These are phyloP conservation scores for Muschampia plurimacula DNA, from an alignment of 2,888 invertebrate species.

Conservation along the genomic window DNA sequence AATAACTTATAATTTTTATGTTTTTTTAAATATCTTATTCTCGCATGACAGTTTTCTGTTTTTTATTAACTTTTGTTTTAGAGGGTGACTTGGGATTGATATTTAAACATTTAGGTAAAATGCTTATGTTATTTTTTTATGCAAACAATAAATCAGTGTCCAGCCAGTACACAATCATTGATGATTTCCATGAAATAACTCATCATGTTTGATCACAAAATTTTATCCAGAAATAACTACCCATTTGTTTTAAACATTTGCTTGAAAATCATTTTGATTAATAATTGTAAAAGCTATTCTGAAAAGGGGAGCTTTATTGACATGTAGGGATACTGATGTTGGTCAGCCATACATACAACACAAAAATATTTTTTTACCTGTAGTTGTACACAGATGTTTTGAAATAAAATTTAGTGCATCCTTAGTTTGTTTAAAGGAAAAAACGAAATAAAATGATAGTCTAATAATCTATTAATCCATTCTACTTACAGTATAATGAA, in stretches of 20 bases:
- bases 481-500: constrained; percentile 63
- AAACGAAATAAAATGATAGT: not conserved
- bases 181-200: constrained; percentile 27
- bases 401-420: not conserved
- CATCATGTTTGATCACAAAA: constrained; percentile 47
- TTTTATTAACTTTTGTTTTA: not conserved
- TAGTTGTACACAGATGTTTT: not conserved
- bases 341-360: too few relatives aligned
- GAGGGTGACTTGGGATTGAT: not conserved
- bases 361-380: too few relatives aligned
- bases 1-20: too few relatives aligned
- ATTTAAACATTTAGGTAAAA: not conserved
- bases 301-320: too few relatives aligned
- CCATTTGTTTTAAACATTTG: not conserved
- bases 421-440: not conserved
- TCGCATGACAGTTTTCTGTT: too few relatives aligned
- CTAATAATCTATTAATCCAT: not conserved
- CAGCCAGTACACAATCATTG: constrained; percentile 41
- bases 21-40: too few relatives aligned
- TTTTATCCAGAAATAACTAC: constrained; percentile 16
- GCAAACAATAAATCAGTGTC: constrained; percentile 46
- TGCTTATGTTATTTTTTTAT: constrained; percentile 4
- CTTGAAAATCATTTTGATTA: not conserved
- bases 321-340: too few relatives aligned
- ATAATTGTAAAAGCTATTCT: constrained; percentile 61